These are phyloP conservation scores for Sigmodon hispidus DNA, from an alignment of 2,113 vertebrate species.

Conservation along the genomic window DNA sequence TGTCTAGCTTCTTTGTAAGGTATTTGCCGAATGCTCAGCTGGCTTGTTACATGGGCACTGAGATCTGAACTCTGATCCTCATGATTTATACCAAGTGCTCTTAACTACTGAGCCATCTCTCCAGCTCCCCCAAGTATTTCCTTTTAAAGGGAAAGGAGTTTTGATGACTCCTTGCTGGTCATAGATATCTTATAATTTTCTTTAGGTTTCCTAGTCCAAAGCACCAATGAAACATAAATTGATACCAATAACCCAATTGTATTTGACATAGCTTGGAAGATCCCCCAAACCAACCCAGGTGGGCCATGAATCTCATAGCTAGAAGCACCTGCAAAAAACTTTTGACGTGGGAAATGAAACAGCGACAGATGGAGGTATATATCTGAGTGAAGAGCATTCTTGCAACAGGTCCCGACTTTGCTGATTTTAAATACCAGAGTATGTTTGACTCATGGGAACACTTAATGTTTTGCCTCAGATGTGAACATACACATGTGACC, in stretches of 20 bases:
- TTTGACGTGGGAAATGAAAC: neutral
- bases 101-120: neutral
- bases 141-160: neutral
- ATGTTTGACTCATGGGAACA: conserved; percentile 32
- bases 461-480: conserved; percentile 45
- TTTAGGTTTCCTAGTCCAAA: neutral
- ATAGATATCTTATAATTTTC: neutral
- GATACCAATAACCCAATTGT: neutral
- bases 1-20: neutral
- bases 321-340: neutral
- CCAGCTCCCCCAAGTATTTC: neutral
- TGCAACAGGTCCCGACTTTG: neutral
- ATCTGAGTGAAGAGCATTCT: neutral
- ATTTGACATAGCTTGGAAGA: neutral
- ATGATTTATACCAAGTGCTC: neutral
- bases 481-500: neutral
- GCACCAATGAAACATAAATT: neutral
- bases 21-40: neutral
- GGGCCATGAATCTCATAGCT: neutral
- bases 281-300: neutral
- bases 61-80: neutral
- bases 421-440: neutral
- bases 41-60: neutral
- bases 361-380: rapidly evolving
- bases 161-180: neutral